phyloP scores from a whole-genome alignment of 1,140 invertebrate genomes.

The Drosophila obscura region DNA sequence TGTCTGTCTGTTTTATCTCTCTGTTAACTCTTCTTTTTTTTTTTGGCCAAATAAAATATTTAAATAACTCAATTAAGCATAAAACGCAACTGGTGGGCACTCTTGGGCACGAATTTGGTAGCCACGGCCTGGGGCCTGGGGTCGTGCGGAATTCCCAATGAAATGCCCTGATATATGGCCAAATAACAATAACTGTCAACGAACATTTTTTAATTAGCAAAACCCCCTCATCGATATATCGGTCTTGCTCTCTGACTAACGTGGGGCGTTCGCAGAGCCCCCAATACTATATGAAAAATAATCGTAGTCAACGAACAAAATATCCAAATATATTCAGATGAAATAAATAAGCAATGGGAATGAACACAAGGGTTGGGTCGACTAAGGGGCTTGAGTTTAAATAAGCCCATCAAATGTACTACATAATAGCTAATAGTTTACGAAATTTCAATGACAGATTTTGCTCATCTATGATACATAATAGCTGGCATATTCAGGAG shows the following conservation, averaged over 20 bases:
- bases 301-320: slow-evolving; percentile 28
- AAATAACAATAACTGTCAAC: slow-evolving; percentile 80
- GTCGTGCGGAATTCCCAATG: slow-evolving; percentile 69
- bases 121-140: slow-evolving; percentile 2
- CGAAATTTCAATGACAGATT: too few relatives aligned
- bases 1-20: too few relatives aligned
- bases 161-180: slow-evolving; percentile 79
- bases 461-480: too few relatives aligned
- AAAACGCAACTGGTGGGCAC: slow-evolving; percentile 75
- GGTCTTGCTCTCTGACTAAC: slow-evolving; percentile 30
- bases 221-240: slow-evolving; percentile 25
- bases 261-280: slow-evolving; percentile 35
- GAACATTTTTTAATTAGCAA: slow-evolving; percentile 78
- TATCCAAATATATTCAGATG: slow-evolving; percentile 58
- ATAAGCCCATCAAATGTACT: background rate
- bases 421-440: too few relatives aligned
- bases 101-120: slow-evolving; percentile 59
- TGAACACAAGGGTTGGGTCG: background rate
- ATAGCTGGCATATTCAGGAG: too few relatives aligned
- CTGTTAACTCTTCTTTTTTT: slow-evolving; percentile 30
- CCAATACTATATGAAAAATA: slow-evolving; percentile 55
- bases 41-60: slow-evolving; percentile 78
- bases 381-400: background rate
- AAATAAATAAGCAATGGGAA: slow-evolving; percentile 53
- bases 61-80: slow-evolving; percentile 82